Base-by-base conservation (phyloP, 1,140 invertebrate genomes). In the Psilanteris sp. region DNA sequence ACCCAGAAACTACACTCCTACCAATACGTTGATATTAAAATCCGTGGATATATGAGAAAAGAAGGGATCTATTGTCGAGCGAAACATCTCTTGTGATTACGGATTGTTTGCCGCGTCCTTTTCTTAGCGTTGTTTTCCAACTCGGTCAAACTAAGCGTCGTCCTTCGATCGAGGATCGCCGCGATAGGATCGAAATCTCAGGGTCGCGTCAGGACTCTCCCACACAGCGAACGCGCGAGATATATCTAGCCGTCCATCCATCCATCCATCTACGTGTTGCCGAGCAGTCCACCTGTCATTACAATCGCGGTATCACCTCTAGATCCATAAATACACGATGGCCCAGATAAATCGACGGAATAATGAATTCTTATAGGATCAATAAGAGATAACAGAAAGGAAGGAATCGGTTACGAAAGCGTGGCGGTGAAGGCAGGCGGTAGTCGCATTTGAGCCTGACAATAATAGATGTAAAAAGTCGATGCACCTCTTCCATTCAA, bases 161-260 rank as follows among this genome's bases (percentile, higher is more conserved):
- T 79, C 77, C 77, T 79, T 79, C 77, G 62, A 79, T 79, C 52
- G 57, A 77, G 67, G 52, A 79, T 79, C 68, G 62, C 50, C 48
- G 64, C 57, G 77, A 79, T 79, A 77, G 68, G 64, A 73, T 79
- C 77, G 44, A 76, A 76, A 79, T 77, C 77, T 79, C 66, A 72
- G 64, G 76, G 76, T 71, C 70, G 54, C 64, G 59, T 66, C 59
- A 71, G 76, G 61, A 74, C 75, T 78, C 75, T 73, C 75, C 75
- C 68, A 68, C 68, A 6, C 46, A 32, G 57, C 31, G 27, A 74
- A 61, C 43, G 39, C 59, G 54, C 57, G 66, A 55, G 70, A 64
- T 66, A 46, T 64, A 70, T 64, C 57, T 57, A 61, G 39, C 52
- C 57, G 34, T 62, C 64, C 50, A 22, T 70, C 57, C 39, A 66